These are phyloP conservation scores for Antidorcas marsupialis DNA, from an alignment of 2,113 vertebrate species.

Conservation along the genomic window DNA sequence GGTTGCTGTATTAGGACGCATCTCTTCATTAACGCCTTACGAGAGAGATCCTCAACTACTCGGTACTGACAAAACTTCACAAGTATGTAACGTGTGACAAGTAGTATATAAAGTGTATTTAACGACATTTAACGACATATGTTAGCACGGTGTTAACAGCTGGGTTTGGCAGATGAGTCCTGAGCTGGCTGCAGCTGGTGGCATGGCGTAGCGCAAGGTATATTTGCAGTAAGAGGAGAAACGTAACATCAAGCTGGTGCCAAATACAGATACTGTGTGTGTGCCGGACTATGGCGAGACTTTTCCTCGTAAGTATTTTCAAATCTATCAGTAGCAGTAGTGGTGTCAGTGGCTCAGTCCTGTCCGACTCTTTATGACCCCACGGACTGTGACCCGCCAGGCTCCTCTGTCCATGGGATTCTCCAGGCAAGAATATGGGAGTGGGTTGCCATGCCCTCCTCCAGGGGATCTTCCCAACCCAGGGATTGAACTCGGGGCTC, in stretches of 20 bases:
- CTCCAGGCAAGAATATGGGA: background rate
- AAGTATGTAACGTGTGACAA: background rate
- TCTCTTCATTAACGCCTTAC: background rate
- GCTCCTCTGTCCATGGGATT: background rate
- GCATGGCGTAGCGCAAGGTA: background rate
- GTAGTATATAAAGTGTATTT: background rate
- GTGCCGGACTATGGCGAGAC: background rate
- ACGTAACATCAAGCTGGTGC: background rate
- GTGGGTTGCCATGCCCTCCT: background rate
- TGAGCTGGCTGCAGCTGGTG: background rate
- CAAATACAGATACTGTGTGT: background rate
- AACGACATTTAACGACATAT: background rate
- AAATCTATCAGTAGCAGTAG: background rate
- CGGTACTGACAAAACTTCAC: background rate
- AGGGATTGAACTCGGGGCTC: background rate
- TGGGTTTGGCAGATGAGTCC: background rate
- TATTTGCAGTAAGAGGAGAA: background rate
- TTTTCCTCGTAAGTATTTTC: background rate
- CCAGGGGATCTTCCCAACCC: background rate
- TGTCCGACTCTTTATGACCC: background rate
- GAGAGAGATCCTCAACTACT: background rate
- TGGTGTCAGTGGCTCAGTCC: background rate
- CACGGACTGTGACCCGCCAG: background rate
- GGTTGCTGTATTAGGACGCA: background rate
- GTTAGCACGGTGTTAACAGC: background rate